Percentiles rank a stretch among this genome's conserved stretches.
Conservation (phyloP, 2,888 invertebrate species). For the Troilus luridus region DNA sequence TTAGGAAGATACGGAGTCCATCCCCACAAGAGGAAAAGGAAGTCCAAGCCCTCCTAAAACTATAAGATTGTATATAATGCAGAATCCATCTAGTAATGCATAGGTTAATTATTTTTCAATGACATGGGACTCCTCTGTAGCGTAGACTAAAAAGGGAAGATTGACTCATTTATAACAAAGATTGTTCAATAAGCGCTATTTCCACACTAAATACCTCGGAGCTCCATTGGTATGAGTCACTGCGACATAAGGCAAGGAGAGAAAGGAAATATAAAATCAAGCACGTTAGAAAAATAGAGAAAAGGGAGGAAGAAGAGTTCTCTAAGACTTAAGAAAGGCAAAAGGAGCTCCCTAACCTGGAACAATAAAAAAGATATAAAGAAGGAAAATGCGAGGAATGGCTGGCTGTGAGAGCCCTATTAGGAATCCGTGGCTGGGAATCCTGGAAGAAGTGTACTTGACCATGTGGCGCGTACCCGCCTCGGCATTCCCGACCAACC, state of each 20-base stretch:
- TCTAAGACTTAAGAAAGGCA: not conserved
- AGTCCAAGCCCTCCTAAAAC: too few species aligned
- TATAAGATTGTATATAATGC: too few species aligned
- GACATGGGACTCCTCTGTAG: too few species aligned
- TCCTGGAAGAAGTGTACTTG: conserved; percentile 41
- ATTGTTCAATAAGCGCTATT: not conserved
- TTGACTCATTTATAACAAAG: too few species aligned
- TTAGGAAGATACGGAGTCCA: too few species aligned
- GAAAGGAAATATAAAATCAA: not conserved
- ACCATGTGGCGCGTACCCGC: conserved; percentile 13
- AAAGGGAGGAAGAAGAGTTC: not conserved
- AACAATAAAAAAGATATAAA: conserved; percentile 22
- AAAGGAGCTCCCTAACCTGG: not conserved
- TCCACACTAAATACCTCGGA: not conserved
- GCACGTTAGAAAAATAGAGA: not conserved
- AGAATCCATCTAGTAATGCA: too few species aligned
- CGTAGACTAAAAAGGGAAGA: too few species aligned
- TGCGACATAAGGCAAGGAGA: not conserved
- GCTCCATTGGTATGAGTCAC: not conserved
- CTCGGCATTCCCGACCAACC: not conserved
- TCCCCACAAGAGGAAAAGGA: too few species aligned
- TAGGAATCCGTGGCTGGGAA: conserved; percentile 45
- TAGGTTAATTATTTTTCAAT: too few species aligned
- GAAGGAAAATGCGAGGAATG: conserved; percentile 15
- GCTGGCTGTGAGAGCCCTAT: conserved; percentile 29